Evolutionary conservation across 2,113 vertebrate species (phyloP).

Genomic region (Brachypteracias leptosomus): DNA sequence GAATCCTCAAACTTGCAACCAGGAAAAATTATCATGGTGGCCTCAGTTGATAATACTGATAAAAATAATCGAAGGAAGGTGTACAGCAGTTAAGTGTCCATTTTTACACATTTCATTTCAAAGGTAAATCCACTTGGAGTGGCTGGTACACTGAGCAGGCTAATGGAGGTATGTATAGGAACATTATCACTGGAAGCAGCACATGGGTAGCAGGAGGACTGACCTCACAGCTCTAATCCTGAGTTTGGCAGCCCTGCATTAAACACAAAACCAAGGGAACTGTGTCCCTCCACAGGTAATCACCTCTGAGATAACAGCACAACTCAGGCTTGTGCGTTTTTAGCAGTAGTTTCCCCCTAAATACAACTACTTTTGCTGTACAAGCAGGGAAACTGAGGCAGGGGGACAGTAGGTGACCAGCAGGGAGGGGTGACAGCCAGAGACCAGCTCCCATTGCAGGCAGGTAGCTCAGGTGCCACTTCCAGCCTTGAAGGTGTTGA

Average conservation of each 20-base stretch:
- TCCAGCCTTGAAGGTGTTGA: not conserved
- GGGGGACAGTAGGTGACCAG: not conserved
- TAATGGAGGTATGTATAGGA: not conserved
- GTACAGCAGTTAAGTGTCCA: not conserved
- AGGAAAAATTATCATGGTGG: not conserved
- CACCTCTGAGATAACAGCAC: not conserved
- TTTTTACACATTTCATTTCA: not conserved
- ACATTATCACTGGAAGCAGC: not conserved
- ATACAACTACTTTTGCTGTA: not conserved
- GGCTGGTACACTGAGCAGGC: not conserved
- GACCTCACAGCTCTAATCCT: not conserved
- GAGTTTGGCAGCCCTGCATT: not conserved
- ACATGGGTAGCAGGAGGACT: not conserved
- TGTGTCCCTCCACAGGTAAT: not conserved
- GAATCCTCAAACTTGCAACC: not conserved
- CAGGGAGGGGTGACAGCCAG: not conserved
- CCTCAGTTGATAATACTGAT: not conserved
- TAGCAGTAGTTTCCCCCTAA: not conserved
- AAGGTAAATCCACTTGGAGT: not conserved
- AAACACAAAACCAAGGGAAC: not conserved
- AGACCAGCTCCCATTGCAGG: accelerated
- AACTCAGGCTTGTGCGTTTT: not conserved
- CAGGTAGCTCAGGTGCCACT: not conserved
- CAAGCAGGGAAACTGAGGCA: not conserved
- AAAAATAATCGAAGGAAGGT: not conserved